Base-by-base conservation (phyloP, 2,888 invertebrate species). In the Aphodius granarius region DNA sequence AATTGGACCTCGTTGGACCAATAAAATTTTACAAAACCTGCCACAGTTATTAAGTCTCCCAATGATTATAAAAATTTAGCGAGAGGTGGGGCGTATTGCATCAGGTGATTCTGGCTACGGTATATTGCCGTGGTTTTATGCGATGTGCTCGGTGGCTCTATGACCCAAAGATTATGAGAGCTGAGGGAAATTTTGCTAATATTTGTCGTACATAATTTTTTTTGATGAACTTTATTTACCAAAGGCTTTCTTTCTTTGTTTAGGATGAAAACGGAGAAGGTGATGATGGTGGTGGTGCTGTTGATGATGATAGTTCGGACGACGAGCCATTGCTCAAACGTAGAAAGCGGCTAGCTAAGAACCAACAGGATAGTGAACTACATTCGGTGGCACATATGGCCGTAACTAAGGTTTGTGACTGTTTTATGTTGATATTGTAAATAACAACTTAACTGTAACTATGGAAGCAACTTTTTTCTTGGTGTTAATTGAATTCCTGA, bases 291-390 rank as follows among this genome's bases (percentile, higher is more conserved):
- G 72, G 43, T 23, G 75, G 64, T 23, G 68, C 17, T 43, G 63
- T 16, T 43, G 73, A 63, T 22, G 74, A 75, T 71, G 76, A 78
- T 66, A 71, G 73, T 18, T 78, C 76, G 18, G 79, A 78, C 15
- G 82, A 81, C 9, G 82, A 81, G 72, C 84, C 85, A 19, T 80
- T 82, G 43, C 79, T 85, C 15, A 86, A 86, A 79, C 80, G 86
- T 75, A 84, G 84, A 21, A 79, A 84, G 74, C 19, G 72, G 18
- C 68, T 72, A 23, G 66, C 68, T n/a, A 68, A 66, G n/a, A 72
- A 72, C 65, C 72, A 66, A 15, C 66, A 63, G 3, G 72, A 66
- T 63, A 62, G 62, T 19, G 75, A 72, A n/a, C 68, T 72, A 15
- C 68, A 68, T 68, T 63, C 75, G 1, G 22, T 72, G 66, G 18